Percentiles rank a stretch among this genome's conserved stretches.
phyloP scores from a whole-genome alignment of 2,797 vertebrate species.

The Graptemys geographica region DNA sequence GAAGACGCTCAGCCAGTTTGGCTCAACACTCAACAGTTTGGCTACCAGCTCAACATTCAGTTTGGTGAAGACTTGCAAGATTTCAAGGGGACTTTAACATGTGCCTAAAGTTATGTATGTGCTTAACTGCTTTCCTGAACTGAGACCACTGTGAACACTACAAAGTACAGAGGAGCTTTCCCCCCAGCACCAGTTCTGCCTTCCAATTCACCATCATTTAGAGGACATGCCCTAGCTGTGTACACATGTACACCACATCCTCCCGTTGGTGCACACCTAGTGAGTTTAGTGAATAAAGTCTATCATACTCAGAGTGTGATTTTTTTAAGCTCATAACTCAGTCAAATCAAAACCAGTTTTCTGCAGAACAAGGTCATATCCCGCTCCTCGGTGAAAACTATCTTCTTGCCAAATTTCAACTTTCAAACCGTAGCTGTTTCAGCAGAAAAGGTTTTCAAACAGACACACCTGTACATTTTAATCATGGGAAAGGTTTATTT shows the following conservation, averaged over 20 bases:
- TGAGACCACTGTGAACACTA: neutral
- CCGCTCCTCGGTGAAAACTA: neutral
- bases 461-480: constrained; percentile 14
- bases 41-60: neutral
- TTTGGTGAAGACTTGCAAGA: neutral
- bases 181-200: constrained; percentile 21
- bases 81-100: neutral
- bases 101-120: rapidly evolving
- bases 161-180: neutral
- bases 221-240: neutral
- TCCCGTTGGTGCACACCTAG: neutral
- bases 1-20: neutral
- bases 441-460: neutral
- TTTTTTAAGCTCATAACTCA: neutral
- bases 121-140: neutral
- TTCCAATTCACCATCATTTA: neutral
- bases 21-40: neutral
- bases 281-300: neutral
- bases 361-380: neutral
- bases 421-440: neutral
- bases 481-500: constrained; percentile 41
- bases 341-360: neutral
- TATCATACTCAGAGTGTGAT: neutral
- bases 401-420: neutral
- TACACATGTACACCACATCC: neutral